Evolutionary conservation across 2,888 invertebrate genomes (phyloP), one percentile per base, ranked within the genome.

Genomic region (Nomada fucata): DNA sequence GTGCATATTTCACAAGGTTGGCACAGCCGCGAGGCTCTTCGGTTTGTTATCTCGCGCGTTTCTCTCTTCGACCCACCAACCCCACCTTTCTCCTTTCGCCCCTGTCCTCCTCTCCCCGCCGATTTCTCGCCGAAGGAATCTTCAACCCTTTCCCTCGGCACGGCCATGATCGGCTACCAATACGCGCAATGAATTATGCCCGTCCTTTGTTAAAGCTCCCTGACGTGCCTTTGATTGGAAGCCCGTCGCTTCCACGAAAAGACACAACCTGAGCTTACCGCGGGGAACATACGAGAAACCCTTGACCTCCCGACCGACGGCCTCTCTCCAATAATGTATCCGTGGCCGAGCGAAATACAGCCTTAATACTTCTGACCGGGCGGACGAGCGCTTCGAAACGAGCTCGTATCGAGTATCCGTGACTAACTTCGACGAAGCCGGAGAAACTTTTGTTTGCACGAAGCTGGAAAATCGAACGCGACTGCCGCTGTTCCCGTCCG

Each of bases 1-100:
- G 88, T 70, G 86, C 87, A 89, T 89, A 89, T 89, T 89, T 89
- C 89, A 89, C 88, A 70, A 83, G 84, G 86, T 90, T 89, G 89
- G 83, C 90, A 86, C 84, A 84, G 79, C 88, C 82, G 80, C 89
- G 84, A 84, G 76, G 76, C 76, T 85, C 87, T 81, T 57, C 73
- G 75, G 88, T 88, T 88, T 88, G 88, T 88, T 88, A 88, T 88
- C 88, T 88, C 76, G 55, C 68, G 76, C 70, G 59, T 69, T 59
- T 70, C 87, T 79, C 63, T 18, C 69, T 64, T 73, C 44, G 44
- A 15, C 18, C 20, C 52, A 50, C 36, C 2, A 10, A 18, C 26
- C 11, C 2, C 47, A 23, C 23, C 23, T 23, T 23, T 23, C 0
- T 1, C 9, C 18, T 15, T 15, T n/a, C 50, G 2, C n/a, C 36